Percentiles rank a stretch among this genome's conserved stretches.
phyloP scores from a whole-genome alignment of 2,797 vertebrate species.

The Epinephelus coioides region DNA sequence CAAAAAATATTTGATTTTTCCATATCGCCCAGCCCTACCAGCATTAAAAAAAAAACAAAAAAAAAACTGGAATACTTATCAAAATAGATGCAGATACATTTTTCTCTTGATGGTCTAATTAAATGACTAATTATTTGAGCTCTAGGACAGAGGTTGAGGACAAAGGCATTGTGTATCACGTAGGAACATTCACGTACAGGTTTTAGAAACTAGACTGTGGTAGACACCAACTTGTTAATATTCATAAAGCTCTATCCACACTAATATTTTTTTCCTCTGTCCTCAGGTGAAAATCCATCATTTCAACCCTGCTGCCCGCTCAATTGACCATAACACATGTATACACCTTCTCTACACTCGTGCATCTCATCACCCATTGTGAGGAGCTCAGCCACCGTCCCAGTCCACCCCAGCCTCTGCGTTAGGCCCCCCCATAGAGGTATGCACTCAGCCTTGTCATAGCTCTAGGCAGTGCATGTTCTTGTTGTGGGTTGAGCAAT shows the following conservation, averaged over 20 bases:
- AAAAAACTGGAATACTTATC: too few relatives aligned
- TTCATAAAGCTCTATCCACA: background rate
- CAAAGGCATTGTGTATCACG: too few relatives aligned
- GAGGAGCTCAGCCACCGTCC: conserved; percentile 53
- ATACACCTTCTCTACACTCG: conserved; percentile 18
- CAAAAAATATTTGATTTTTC: too few relatives aligned
- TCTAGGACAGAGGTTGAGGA: too few relatives aligned
- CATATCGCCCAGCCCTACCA: too few relatives aligned
- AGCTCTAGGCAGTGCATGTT: conserved; percentile 87
- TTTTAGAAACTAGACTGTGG: background rate
- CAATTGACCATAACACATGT: conserved; percentile 60
- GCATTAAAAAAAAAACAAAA: too few relatives aligned
- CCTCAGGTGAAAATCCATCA: conserved; percentile 43
- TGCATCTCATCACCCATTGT: conserved; percentile 37
- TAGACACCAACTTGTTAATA: background rate
- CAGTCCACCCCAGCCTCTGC: conserved; percentile 51
- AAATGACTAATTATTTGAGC: too few relatives aligned
- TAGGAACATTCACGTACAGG: too few relatives aligned
- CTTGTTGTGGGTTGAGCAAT: conserved; percentile 89
- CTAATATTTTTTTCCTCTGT: background rate
- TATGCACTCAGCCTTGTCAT: conserved; percentile 85
- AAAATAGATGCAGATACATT: too few relatives aligned
- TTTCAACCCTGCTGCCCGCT: conserved; percentile 43
- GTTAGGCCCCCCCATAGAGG: conserved; percentile 72
- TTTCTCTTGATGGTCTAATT: too few relatives aligned